Base-by-base conservation (phyloP, 2,888 invertebrate species). In the Drosophila lutescens region DNA sequence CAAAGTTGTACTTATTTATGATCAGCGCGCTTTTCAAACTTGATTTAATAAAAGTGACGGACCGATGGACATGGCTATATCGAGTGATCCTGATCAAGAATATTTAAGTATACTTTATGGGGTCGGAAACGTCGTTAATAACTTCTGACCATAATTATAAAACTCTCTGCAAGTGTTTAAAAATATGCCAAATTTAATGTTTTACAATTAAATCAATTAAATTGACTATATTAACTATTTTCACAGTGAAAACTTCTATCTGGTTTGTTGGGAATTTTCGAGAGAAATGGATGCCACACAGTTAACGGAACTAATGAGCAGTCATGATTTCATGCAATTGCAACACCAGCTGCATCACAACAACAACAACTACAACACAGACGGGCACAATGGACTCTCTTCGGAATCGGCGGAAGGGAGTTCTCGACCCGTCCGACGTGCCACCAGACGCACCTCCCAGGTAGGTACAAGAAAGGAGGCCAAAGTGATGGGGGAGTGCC, bases 391-490 rank as follows among this genome's bases (percentile, higher is more conserved):
- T 63, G 85, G 76, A 1, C 70, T 89, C 26, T 85, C 84, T 9
- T 86, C 86, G 58, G 91, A 91, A 44, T 79, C 86, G 50, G 90
- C 82, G 49, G 90, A 91, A 60, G 78, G 89, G 34, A 83, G 88
- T 36, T 88, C 90, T 2, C 79, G 91, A n/a, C 91, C 91, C n/a
- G 79, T 91, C 30, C 80, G 91, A 58, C 85, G 91, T 54, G 89
- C 91, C 17, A 86, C 91, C 43, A 86, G 91, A 46, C 88, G 91
- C 70, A 90, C 91, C 53, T 91, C 91, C 66, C 91, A 91, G 90
- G 90, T 90, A 9, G 10, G 12, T 30, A 30, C 3, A 30, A 30
- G 8, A 30, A 30, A 30, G 26, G 26, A 26, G 26, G 5, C 26
- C 26, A 26, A 26, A 26, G 26, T 26, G 26, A 26, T 26, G 26